Percentiles rank a stretch among this genome's conserved stretches.
phyloP scores from a whole-genome alignment of 2,797 vertebrate genomes.

The Fistularia commersonii region DNA sequence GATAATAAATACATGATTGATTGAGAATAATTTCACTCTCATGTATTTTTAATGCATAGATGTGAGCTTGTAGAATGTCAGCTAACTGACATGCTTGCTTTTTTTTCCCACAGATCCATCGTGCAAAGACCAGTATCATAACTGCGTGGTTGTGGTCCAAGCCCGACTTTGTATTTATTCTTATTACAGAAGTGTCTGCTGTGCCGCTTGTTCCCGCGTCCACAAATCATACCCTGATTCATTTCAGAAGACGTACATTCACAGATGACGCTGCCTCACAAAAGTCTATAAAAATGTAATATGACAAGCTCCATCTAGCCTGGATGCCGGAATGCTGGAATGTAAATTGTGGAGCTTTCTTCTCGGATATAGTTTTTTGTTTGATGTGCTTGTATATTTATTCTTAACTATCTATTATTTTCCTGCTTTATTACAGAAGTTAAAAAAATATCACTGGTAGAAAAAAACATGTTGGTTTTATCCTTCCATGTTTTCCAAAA shows the following conservation, averaged over 20 bases:
- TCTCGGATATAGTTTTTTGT: constrained; percentile 6
- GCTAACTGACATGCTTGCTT: not conserved
- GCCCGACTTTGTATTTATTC: constrained; percentile 73
- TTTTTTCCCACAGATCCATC: constrained; percentile 52
- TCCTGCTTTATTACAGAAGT: constrained; percentile 1
- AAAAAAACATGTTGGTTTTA: no score
- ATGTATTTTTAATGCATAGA: constrained; percentile 1
- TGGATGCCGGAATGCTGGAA: no score
- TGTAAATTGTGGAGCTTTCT: not conserved
- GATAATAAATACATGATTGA: no score
- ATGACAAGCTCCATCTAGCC: no score
- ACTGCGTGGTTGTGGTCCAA: constrained; percentile 76
- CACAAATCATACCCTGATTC: constrained; percentile 36
- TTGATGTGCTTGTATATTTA: constrained; percentile 43
- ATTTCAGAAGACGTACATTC: constrained; percentile 37
- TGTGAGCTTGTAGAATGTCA: not conserved
- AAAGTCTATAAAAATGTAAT: not conserved
- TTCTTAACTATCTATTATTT: constrained; percentile 28
- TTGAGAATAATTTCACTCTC: no score
- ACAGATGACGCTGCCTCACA: constrained; percentile 39
- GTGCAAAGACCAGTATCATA: constrained; percentile 74
- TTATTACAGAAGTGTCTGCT: constrained; percentile 75
- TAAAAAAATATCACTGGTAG: not conserved
- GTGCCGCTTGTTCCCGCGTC: constrained; percentile 59
- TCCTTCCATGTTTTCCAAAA: no score